Evolutionary conservation across 2,113 vertebrate species (phyloP).

Genomic region (Jacana jacana): DNA sequence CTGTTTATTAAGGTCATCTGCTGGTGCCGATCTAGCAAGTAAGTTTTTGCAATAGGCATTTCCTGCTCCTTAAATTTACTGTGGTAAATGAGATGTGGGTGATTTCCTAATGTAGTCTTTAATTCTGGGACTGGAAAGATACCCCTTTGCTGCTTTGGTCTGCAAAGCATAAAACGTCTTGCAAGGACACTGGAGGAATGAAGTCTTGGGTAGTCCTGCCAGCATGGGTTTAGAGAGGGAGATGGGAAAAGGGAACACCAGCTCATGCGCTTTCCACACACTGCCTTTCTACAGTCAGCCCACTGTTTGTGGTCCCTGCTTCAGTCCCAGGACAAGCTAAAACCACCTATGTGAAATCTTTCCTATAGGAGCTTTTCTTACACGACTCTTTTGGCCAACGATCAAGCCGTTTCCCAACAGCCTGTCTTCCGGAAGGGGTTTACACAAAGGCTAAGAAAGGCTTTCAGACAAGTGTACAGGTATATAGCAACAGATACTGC

Average conservation of each 20-base stretch:
- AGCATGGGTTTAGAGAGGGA: neutral
- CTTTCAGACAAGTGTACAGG: neutral
- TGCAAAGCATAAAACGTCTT: neutral
- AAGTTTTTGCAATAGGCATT: neutral
- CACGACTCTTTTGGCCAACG: neutral
- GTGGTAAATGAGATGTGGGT: neutral
- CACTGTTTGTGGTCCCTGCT: neutral
- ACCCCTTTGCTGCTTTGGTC: neutral
- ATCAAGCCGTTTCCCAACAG: neutral
- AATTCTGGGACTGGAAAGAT: neutral
- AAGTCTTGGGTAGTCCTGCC: neutral
- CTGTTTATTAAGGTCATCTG: neutral
- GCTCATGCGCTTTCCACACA: neutral
- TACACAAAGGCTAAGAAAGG: too few species aligned
- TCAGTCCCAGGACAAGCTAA: neutral
- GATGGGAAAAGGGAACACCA: neutral
- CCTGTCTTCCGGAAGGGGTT: neutral
- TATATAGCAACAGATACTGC: neutral
- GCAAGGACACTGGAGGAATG: neutral
- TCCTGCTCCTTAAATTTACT: neutral
- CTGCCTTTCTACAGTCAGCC: neutral
- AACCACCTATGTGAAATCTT: neutral
- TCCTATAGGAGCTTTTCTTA: neutral
- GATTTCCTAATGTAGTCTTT: neutral
- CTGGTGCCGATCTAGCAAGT: neutral